Evolutionary conservation across 2,797 vertebrate species (phyloP).

Genomic region (Spinus olivaceus): DNA sequence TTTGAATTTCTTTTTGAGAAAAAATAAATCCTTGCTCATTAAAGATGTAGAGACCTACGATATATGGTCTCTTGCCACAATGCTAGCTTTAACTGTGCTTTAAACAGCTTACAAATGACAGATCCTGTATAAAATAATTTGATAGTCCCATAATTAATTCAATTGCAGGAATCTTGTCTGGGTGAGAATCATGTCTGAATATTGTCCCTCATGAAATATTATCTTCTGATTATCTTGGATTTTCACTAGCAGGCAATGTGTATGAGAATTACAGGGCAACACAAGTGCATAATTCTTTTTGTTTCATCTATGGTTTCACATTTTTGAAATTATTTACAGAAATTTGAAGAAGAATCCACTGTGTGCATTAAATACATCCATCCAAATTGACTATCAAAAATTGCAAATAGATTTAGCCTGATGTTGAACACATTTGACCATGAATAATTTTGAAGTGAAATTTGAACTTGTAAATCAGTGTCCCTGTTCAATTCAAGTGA

Average conservation of each 20-base stretch:
- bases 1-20: conserved; percentile 48
- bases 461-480: not conserved
- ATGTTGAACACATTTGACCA: not conserved
- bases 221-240: not conserved
- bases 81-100: not conserved
- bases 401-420: not conserved
- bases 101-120: conserved; percentile 33
- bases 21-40: conserved; percentile 40
- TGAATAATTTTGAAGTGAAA: not conserved
- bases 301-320: not conserved
- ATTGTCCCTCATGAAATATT: not conserved
- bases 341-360: not conserved
- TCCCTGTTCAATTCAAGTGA: not conserved
- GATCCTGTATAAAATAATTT: conserved; percentile 5
- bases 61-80: not conserved
- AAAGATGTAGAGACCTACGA: not conserved
- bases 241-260: not conserved
- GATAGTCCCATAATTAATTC: not conserved
- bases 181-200: not conserved
- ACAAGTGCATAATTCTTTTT: not conserved
- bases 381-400: not conserved
- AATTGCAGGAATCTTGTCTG: not conserved
- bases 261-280: not conserved
- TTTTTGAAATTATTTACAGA: not conserved
- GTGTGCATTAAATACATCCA: not conserved